A percentile compares a stretch with the other conserved stretches of the same genome.
Conservation (phyloP, 2,113 vertebrate genomes). For the Channa maculata region DNA sequence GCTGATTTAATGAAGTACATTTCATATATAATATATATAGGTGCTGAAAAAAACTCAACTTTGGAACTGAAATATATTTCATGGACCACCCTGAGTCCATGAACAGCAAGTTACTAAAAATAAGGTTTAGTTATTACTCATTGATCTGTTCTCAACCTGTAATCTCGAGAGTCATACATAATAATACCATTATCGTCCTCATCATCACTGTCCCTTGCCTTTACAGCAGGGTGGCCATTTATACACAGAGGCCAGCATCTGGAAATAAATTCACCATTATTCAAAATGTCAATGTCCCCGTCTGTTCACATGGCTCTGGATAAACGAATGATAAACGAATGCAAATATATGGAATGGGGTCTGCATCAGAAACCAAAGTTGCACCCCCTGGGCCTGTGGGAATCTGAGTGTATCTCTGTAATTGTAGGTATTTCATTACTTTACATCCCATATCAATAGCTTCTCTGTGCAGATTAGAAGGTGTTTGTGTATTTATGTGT, state of each 20-base stretch:
- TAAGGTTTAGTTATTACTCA: no score
- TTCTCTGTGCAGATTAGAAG: slow-evolving; percentile 7
- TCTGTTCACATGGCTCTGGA: slow-evolving; percentile 44
- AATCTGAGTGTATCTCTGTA: slow-evolving; percentile 25
- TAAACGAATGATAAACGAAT: slow-evolving; percentile 70
- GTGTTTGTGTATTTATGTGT: background rate
- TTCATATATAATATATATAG: no score
- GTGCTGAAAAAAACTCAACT: no score
- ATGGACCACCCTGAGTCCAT: no score
- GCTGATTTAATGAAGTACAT: no score
- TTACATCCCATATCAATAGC: slow-evolving; percentile 22
- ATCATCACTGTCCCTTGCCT: slow-evolving; percentile 16
- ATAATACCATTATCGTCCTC: background rate
- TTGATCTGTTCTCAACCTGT: no score
- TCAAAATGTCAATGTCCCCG: slow-evolving; percentile 40
- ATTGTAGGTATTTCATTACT: slow-evolving; percentile 39
- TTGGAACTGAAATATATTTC: no score
- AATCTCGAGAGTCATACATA: background rate
- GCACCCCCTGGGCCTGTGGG: slow-evolving; percentile 51
- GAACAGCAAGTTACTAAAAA: no score
- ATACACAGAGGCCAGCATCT: slow-evolving; percentile 10
- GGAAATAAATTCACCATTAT: slow-evolving; percentile 44
- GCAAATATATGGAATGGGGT: slow-evolving; percentile 80
- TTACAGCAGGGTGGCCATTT: background rate
- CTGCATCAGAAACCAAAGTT: slow-evolving; percentile 63